phyloP scores from a whole-genome alignment of 2,888 invertebrate genomes.

The Pterobdella sp. region DNA sequence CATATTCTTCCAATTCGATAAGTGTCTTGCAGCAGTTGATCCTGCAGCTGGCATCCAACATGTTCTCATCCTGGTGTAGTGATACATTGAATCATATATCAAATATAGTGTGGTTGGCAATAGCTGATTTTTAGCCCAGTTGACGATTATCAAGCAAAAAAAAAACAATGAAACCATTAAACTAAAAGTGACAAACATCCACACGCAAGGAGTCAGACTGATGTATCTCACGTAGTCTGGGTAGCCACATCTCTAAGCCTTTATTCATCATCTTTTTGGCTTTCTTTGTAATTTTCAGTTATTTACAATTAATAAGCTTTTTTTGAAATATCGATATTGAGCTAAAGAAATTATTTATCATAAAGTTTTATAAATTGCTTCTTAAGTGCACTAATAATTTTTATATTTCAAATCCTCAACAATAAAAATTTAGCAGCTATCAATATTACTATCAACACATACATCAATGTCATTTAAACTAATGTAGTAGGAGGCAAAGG shows the following conservation, averaged over 20 bases:
- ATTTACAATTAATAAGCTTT: conserved; percentile 1
- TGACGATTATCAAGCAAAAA: too few relatives aligned
- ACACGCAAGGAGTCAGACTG: conserved; percentile 38
- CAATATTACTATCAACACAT: neutral
- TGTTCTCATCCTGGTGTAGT: neutral
- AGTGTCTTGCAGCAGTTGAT: conserved; percentile 49
- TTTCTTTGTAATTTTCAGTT: conserved; percentile 35
- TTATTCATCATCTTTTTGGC: conserved; percentile 48
- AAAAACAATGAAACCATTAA: too few relatives aligned
- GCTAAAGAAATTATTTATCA: too few relatives aligned
- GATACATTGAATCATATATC: conserved; percentile 36
- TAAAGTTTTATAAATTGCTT: too few relatives aligned
- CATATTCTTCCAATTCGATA: conserved; percentile 51
- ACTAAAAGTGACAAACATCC: conserved; percentile 37
- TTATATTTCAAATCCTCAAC: too few relatives aligned
- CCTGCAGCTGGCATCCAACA: conserved; percentile 33
- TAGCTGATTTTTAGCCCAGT: too few relatives aligned
- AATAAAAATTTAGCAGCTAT: neutral
- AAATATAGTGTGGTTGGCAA: too few relatives aligned
- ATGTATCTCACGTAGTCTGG: conserved; percentile 37
- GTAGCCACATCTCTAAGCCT: conserved; percentile 52
- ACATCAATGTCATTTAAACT: conserved; percentile 48
- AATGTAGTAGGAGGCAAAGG: conserved; percentile 49
- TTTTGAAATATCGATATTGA: too few relatives aligned
- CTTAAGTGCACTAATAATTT: too few relatives aligned